Conservation (phyloP, 2,888 invertebrate species). For the Stenurella melanura region DNA sequence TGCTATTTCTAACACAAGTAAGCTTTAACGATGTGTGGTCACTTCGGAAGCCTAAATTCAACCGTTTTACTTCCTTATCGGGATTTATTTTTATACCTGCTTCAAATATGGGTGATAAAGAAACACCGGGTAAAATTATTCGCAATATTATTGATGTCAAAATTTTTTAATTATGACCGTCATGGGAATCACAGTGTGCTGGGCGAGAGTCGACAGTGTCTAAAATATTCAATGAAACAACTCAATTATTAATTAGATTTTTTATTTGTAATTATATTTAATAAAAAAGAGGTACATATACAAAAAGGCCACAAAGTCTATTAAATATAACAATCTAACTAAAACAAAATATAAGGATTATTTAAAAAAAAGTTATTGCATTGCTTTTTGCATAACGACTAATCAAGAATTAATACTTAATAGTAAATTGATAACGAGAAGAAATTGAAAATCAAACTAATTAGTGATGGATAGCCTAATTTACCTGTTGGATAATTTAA, state of each 20-base stretch:
- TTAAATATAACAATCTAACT: conserved; percentile 42
- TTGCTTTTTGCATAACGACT: conserved; percentile 57
- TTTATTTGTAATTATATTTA: conserved; percentile 16
- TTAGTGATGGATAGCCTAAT: background rate
- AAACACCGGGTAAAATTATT: too few relatives aligned
- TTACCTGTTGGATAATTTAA: too few relatives aligned
- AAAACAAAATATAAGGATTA: conserved; percentile 39
- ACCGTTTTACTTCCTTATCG: too few relatives aligned
- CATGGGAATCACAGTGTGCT: too few relatives aligned
- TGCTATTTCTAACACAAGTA: too few relatives aligned
- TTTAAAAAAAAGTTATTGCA: conserved; percentile 51
- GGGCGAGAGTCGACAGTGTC: too few relatives aligned
- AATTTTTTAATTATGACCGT: too few relatives aligned
- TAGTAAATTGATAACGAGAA: conserved; percentile 9
- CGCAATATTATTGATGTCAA: too few relatives aligned
- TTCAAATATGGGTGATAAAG: too few relatives aligned
- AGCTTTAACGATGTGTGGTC: too few relatives aligned
- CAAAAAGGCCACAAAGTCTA: conserved; percentile 45
- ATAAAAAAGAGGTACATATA: conserved; percentile 35
- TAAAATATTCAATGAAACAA: background rate
- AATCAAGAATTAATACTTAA: conserved; percentile 31
- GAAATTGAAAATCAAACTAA: background rate
- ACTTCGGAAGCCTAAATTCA: too few relatives aligned
- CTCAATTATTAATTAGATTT: background rate
- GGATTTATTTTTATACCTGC: too few relatives aligned